Evolutionary conservation across 2,888 invertebrate species (phyloP), one percentile per base, ranked within the genome.

Genomic region (Emesis furor): DNA sequence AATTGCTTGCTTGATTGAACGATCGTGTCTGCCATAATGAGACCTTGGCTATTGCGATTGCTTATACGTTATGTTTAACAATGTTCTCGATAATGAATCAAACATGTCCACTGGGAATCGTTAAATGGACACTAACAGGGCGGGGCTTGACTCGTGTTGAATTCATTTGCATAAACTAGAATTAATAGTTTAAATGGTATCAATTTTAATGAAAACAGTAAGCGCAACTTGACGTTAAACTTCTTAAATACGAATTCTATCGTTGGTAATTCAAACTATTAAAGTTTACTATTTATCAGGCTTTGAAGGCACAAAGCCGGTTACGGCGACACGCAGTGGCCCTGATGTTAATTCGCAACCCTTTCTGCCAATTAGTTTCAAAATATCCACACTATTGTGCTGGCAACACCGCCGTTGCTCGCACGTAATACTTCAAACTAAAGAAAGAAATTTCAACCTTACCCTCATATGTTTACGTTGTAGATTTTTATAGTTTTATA

Each of bases 321-420:
- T 90, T 91, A 91, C 91, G 89, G 91, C 92, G 91, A 92, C 92
- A 92, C 92, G 92, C 92, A 90, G 87, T 92, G 95, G 93, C 95
- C 94, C 93, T 95, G 96, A 96, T 95, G 95, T 95, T 96, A 96
- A 96, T 96, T 96, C 95, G 95, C 95, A 96, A 96, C 96, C 96
- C 96, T 96, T 96, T 96, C 96, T 96, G 96, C 96, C 96, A 96
- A 96, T 96, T 96, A 96, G 96, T 96, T 95, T 95, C 94, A 94
- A 96, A 96, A 96, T 95, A 96, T 95, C 96, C 93, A 95, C 95
- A 95, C 96, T 95, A 96, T 96, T 96, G 95, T 96, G 93, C 94
- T 90, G 93, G 91, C 93, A 93, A 94, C 92, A 92, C 93, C 93
- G 93, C 93, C 94, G 94, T 93, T 94, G 94, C 92, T 94, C 92